These are phyloP conservation scores for Scaptomyza hsui DNA, from an alignment of 1,140 invertebrate species.

Conservation along the genomic window DNA sequence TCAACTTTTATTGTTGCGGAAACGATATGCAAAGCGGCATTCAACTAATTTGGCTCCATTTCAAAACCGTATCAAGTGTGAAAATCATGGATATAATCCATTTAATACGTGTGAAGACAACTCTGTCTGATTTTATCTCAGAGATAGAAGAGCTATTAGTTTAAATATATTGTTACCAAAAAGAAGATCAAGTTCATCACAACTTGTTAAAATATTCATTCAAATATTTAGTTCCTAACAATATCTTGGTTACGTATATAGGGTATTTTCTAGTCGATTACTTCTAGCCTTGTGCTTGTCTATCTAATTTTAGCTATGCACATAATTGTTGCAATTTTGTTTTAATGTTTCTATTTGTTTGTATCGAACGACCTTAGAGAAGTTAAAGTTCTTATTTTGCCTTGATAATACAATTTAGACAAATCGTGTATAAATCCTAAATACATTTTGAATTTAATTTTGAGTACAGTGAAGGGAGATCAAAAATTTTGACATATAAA, in stretches of 20 bases:
- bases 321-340: slow-evolving; percentile 12
- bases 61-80: slow-evolving; percentile 1
- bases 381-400: slow-evolving; percentile 4
- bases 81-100: neutral
- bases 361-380: too few relatives aligned
- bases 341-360: slow-evolving; percentile 3
- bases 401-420: slow-evolving; percentile 16
- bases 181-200: neutral
- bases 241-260: neutral
- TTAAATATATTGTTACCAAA: neutral
- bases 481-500: too few relatives aligned
- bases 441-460: neutral
- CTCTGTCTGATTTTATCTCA: neutral
- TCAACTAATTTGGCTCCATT: slow-evolving; percentile 25
- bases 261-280: slow-evolving; percentile 9
- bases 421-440: neutral
- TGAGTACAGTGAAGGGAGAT: neutral
- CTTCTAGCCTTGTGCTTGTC: neutral
- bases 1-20: slow-evolving; percentile 64
- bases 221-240: neutral
- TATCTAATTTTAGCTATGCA: neutral
- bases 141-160: neutral
- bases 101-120: neutral
- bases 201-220: too few relatives aligned
- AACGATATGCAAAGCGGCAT: slow-evolving; percentile 45